Conservation (phyloP, 2,888 invertebrate species). For the Microchrysa polita region DNA sequence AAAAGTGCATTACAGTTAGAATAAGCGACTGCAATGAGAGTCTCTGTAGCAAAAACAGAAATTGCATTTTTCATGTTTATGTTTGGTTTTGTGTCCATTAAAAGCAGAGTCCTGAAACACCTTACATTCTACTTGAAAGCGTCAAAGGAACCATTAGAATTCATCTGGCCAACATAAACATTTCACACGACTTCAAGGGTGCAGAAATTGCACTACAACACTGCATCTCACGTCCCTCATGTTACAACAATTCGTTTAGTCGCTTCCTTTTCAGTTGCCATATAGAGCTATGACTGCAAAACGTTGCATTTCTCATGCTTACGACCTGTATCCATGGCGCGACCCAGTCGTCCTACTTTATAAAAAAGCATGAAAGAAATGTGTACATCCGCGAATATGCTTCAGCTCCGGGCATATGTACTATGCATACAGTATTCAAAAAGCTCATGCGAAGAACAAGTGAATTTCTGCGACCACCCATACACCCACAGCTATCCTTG, state of each 20-base stretch:
- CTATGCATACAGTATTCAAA: not conserved
- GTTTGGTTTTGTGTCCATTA: no score
- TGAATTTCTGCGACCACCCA: constrained; percentile 5
- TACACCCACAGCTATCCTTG: not conserved
- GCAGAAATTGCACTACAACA: no score
- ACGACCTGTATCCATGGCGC: not conserved
- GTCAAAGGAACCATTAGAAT: no score
- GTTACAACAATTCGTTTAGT: not conserved
- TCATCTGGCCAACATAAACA: no score
- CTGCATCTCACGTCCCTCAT: no score
- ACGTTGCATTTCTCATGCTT: constrained; percentile 1
- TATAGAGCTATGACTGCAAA: constrained; percentile 16
- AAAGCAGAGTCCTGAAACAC: no score
- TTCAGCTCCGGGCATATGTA: constrained; percentile 35
- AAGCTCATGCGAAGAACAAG: constrained; percentile 32
- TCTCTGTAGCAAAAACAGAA: no score
- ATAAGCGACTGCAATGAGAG: no score
- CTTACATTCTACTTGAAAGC: no score
- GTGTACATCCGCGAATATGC: constrained; percentile 31
- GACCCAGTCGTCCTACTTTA: not conserved
- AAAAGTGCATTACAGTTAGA: no score
- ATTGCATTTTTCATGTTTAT: no score
- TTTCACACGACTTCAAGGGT: no score
- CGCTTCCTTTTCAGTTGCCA: not conserved
- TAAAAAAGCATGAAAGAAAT: constrained; percentile 2